phyloP scores from a whole-genome alignment of 2,888 invertebrate genomes.

The Ophion obscuratus region DNA sequence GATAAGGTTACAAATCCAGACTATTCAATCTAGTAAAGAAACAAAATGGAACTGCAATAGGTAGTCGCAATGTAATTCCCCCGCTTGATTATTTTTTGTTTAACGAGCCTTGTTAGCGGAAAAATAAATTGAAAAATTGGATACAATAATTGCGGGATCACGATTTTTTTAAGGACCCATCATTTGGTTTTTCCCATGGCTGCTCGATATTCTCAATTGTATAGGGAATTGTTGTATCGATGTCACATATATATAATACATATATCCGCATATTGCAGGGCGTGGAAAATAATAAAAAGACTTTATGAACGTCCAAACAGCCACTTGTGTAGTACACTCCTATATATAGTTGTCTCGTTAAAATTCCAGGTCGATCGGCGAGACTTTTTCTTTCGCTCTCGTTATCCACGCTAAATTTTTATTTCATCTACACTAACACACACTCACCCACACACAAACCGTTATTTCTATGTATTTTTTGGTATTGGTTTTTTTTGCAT shows the following conservation, averaged over 20 bases:
- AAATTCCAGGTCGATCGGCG: slow-evolving; percentile 47
- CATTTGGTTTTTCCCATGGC: not conserved
- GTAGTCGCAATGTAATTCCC: too few relatives aligned
- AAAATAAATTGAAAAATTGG: too few relatives aligned
- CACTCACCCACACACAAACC: slow-evolving; percentile 18
- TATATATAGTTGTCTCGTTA: slow-evolving; percentile 50
- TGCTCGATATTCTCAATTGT: not conserved
- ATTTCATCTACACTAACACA: slow-evolving; percentile 7
- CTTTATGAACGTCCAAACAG: slow-evolving; percentile 49
- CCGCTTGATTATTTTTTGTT: too few relatives aligned
- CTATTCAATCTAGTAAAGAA: too few relatives aligned
- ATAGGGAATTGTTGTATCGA: not conserved
- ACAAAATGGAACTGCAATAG: too few relatives aligned
- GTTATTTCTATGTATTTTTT: not conserved
- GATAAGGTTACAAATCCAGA: too few relatives aligned
- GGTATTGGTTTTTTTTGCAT: slow-evolving; percentile 20
- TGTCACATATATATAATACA: not conserved
- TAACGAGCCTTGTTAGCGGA: too few relatives aligned
- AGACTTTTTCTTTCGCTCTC: slow-evolving; percentile 37
- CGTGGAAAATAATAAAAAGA: slow-evolving; percentile 6
- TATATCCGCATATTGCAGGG: slow-evolving; percentile 10
- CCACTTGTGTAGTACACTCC: slow-evolving; percentile 42
- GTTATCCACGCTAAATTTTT: slow-evolving; percentile 57
- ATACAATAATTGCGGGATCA: not conserved
- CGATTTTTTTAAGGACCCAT: not conserved